Base-by-base conservation (phyloP, 2,888 invertebrate species). In the Ochropacha duplaris region DNA sequence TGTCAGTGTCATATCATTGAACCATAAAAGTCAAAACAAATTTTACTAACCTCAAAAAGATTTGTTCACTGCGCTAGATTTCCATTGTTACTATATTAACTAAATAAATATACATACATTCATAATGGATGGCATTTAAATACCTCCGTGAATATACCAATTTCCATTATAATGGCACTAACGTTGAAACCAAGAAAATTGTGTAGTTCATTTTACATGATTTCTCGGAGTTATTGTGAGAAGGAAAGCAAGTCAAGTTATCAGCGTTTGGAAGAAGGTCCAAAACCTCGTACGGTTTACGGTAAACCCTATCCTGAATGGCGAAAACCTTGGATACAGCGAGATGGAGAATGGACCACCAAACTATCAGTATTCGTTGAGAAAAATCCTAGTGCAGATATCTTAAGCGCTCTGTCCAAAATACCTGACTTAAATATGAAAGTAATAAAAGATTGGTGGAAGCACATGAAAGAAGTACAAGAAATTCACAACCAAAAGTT, bases 401-500 rank as follows among this genome's bases (percentile, higher is more conserved):
- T 90, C n/a, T 59, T 91, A 24, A 69, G 77, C 39, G 86, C 89
- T 2, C 83, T 94, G 66, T 93, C 93, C 60, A 86, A 92, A 54
- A 86, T 94, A 64, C 94, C 94, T 44, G 84, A 94, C 74, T 62
- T 95, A 9, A 87, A 86, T 2, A 83, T 94, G 0, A 66, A 84
- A 26, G 79, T 89, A 44, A 74, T 95, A 0, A 93, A 88, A 61
- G 77, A 87, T 0, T 96, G 95, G 95, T 95, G 93, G 93, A 59
- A 69, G 0, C 84, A 85, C 1, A 92, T 93, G 65, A 85, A 93
- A 64, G 86, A 87, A 54, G 73, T 90, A 0, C 86, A 84, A 58
- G 94, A 94, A 65, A 93, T 94, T 31, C 81, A 90, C 56, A 89
- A 94, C 75, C 96, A 97, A 74, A 90, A 87, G 58, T 95, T 88